A percentile compares a stretch with the other conserved stretches of the same genome.
phyloP scores from a whole-genome alignment of 1,140 invertebrate species.

The Saxidomus purpurata region DNA sequence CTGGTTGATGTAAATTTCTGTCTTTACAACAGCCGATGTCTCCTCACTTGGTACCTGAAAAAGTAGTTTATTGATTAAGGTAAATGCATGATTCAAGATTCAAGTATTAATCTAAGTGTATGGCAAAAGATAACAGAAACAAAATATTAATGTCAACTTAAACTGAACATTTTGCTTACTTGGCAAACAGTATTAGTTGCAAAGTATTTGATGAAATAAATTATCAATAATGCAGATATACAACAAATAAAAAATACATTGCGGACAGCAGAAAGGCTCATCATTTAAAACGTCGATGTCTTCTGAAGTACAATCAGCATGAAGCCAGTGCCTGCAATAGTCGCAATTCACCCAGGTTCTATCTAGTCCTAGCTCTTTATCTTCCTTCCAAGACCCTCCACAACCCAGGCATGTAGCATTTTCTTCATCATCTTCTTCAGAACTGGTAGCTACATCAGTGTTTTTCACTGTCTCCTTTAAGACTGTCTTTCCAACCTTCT shows the following conservation, averaged over 20 bases:
- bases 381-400: constrained; percentile 9
- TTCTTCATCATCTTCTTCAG: neutral
- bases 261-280: constrained; percentile 37
- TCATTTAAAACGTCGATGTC: constrained; percentile 24
- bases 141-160: too few species aligned
- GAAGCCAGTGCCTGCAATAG: constrained; percentile 31
- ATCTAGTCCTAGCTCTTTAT: constrained; percentile 26
- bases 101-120: too few species aligned
- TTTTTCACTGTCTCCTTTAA: too few species aligned
- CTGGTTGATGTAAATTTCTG: neutral
- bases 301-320: constrained; percentile 7
- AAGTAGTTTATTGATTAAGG: too few species aligned
- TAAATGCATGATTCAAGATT: too few species aligned
- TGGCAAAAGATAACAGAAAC: too few species aligned
- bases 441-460: too few species aligned
- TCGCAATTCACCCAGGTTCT: constrained; percentile 40
- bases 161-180: too few species aligned
- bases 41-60: constrained; percentile 15
- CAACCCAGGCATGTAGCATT: neutral
- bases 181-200: too few species aligned
- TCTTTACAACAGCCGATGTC: neutral
- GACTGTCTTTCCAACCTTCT: too few species aligned
- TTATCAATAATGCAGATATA: too few species aligned
- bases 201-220: too few species aligned
- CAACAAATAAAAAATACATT: neutral